Base-by-base conservation (phyloP, 2,888 invertebrate genomes). In the Rhaphigaster nebulosa region DNA sequence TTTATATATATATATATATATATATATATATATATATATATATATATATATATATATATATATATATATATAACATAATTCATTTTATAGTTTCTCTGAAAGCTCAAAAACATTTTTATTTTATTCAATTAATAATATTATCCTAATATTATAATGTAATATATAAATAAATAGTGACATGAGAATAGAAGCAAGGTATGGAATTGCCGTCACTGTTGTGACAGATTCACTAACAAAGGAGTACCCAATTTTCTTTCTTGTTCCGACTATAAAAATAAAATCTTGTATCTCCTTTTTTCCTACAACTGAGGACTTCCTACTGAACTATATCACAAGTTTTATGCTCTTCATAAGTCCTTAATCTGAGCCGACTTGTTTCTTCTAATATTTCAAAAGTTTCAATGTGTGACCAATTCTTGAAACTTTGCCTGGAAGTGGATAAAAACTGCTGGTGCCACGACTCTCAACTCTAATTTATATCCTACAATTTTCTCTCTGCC, bases 371-470 rank as follows among this genome's bases (percentile, higher is more conserved):
- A 3, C 70, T 76, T 38, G 70, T 76, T 38, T 13, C 70, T 38
- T 8, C 38, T 76, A 76, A 76, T 76, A 76, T 76, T 76, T 76
- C 70, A 76, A 38, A 76, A 76, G 70, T 76, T 76, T 76, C 70
- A 38, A 38, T 38, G 70, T 76, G 70, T 76, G 34, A 34, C 70
- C 70, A 76, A 76, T 38, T 34, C 38, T 23, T 38, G 70, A 38
- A 76, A 76, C 70, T 76, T 38, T 38, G 1, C 34, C 20, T 26
- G 1, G 38, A 29, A 76, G 38, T 76, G 34, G 70, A 76, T 76
- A 76, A 38, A 76, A 76, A 76, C 34, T 76, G 18, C 20, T 76
- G 70, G 34, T 20, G 34, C 34, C 38, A 20, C 34, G 70, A 20
- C 34, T 38, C 38, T 38, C 23, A 38, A 76, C 70, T 38, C 70